Evolutionary conservation across 2,797 vertebrate genomes (phyloP), one percentile per base, ranked within the genome.

Genomic region (Tapirus indicus): DNA sequence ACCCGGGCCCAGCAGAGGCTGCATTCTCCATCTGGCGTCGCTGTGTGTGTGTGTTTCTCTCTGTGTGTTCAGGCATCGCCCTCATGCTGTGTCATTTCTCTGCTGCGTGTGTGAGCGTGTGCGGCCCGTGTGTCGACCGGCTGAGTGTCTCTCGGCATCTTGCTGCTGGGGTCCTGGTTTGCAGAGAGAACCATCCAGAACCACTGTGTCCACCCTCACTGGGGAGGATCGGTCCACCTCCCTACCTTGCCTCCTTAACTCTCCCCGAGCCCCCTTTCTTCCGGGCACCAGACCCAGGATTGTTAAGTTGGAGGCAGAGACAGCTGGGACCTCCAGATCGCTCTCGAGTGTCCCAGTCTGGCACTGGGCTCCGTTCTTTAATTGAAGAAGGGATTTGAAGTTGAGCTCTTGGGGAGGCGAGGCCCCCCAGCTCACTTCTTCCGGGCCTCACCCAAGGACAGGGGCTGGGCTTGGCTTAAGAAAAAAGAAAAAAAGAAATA

Each of bases 21-120:
- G 95, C 35, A 4, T 49, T 71, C 94, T 95, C 97, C 97, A 97
- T 97, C 97, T 98, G 97, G 93, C 1, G 7, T 64, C 8, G 8
- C 94, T 54, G 52, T 84, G 60, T 93, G 88, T 97, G 66, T 91
- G 64, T 91, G 88, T 96, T n/a, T 95, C 44, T 93, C 52, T 92
- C 83, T 75, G 84, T 75, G 97, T 95, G 77, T 86, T 92, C 92
- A 91, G 29, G 95, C 95, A 38, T 72, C 23, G 0, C 90, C 87
- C 77, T 92, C 85, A 7, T 1, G 68, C 96, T 86, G 90, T 94
- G 97, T 77, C 95, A 80, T 47, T 95, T 93, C 96, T 94, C 64
- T 47, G 97, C 93, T 94, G 94, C 21, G 84, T 75, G 94, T 91
- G 25, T 69, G 58, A 44, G 58, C 1, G 0, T 32, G 74, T 14